Evolutionary conservation across 2,888 invertebrate species (phyloP).

Genomic region (Hesperia comma): DNA sequence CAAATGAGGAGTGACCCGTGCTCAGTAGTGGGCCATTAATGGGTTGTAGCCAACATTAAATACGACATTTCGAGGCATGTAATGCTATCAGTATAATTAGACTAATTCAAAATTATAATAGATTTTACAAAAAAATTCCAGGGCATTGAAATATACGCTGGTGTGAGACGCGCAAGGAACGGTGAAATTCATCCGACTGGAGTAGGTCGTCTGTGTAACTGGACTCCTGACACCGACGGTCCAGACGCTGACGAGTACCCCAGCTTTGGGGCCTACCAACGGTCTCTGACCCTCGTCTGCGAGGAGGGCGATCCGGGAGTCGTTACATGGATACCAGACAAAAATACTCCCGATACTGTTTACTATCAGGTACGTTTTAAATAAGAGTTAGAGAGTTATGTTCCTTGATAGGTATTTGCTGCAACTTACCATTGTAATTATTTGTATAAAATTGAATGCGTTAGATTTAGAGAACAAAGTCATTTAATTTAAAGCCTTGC

Average conservation of each 20-base stretch:
- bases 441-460: not conserved
- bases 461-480: not conserved
- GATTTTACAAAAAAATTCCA: slow-evolving; percentile 63
- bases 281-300: slow-evolving; percentile 92
- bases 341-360: slow-evolving; percentile 93
- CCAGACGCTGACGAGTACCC: slow-evolving; percentile 91
- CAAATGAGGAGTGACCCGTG: no score
- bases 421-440: not conserved
- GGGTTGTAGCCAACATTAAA: no score
- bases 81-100: no score
- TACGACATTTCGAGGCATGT: no score
- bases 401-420: not conserved
- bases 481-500: no score
- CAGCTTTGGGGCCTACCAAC: slow-evolving; percentile 95
- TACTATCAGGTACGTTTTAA: slow-evolving; percentile 90
- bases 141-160: slow-evolving; percentile 92
- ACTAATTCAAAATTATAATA: no score
- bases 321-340: slow-evolving; percentile 94
- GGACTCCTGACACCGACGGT: slow-evolving; percentile 90
- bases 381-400: not conserved
- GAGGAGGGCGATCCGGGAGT: slow-evolving; percentile 93
- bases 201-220: slow-evolving; percentile 93
- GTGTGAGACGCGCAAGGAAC: slow-evolving; percentile 87
- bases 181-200: slow-evolving; percentile 90
- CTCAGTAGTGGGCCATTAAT: no score